A percentile compares a stretch with the other conserved stretches of the same genome.
These are phyloP conservation scores for Lasioglossum baleicum DNA, from an alignment of 1,140 invertebrate species.

Conservation along the genomic window DNA sequence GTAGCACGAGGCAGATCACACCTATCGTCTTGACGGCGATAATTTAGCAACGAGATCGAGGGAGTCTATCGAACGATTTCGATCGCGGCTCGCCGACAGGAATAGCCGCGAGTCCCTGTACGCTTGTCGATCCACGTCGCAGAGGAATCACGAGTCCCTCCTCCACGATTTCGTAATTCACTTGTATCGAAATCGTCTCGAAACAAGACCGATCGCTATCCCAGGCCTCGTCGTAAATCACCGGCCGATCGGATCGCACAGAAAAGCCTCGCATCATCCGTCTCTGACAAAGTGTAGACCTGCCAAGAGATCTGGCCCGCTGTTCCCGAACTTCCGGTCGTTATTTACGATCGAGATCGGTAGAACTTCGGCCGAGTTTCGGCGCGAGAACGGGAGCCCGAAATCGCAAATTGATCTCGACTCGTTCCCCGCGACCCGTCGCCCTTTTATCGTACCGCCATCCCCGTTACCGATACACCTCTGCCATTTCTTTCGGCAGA, in stretches of 20 bases:
- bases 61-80: no score
- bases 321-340: slow-evolving; percentile 65
- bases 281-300: slow-evolving; percentile 66
- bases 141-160: not conserved
- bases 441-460: slow-evolving; percentile 44
- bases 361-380: slow-evolving; percentile 63
- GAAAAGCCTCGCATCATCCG: slow-evolving; percentile 59
- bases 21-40: no score
- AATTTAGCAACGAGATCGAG: no score
- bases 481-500: slow-evolving; percentile 24
- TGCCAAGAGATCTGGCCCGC: slow-evolving; percentile 59
- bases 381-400: slow-evolving; percentile 59
- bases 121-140: not conserved
- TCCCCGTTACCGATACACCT: slow-evolving; percentile 10
- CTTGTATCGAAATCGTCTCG: slow-evolving; percentile 52
- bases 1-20: no score
- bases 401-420: slow-evolving; percentile 67
- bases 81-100: not conserved
- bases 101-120: not conserved
- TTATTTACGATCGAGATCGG: slow-evolving; percentile 70
- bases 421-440: slow-evolving; percentile 29
- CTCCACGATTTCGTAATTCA: slow-evolving; percentile 40
- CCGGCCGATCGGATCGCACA: slow-evolving; percentile 59
- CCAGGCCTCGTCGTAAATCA: slow-evolving; percentile 59
- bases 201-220: slow-evolving; percentile 63